Evolutionary conservation across 2,888 invertebrate genomes (phyloP).

Genomic region (Aphidoletes aphidimyza): DNA sequence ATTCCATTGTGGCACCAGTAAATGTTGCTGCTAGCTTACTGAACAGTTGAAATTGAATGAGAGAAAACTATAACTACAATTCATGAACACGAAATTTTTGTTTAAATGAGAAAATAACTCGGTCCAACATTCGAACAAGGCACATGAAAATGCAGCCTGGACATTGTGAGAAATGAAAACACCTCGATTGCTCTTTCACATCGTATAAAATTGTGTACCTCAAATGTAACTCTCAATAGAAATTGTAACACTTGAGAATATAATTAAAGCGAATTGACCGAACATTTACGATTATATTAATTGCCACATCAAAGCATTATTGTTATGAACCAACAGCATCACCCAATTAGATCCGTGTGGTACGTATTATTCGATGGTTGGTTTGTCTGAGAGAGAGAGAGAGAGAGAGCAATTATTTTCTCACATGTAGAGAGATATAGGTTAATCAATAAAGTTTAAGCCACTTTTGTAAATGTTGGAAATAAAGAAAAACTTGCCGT

Average conservation of each 20-base stretch:
- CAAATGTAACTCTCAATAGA: neutral
- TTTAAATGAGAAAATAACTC: too few species aligned
- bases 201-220: neutral
- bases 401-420: too few species aligned
- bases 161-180: too few species aligned
- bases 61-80: neutral
- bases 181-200: neutral
- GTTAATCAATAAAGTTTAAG: constrained; percentile 17
- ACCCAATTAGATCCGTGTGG: constrained; percentile 33
- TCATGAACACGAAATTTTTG: too few species aligned
- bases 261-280: constrained; percentile 50
- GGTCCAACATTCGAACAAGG: too few species aligned
- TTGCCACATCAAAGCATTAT: constrained; percentile 45
- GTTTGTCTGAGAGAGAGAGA: too few species aligned
- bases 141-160: too few species aligned
- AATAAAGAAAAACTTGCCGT: neutral
- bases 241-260: constrained; percentile 1
- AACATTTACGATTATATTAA: constrained; percentile 53
- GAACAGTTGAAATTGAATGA: constrained; percentile 8
- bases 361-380: too few species aligned
- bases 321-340: constrained; percentile 51
- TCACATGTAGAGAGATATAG: neutral
- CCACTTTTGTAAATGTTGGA: constrained; percentile 20
- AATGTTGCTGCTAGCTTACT: neutral
- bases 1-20: too few species aligned